Evolutionary conservation across 2,888 invertebrate species (phyloP).

Genomic region (Pardosa pseudoannulata): DNA sequence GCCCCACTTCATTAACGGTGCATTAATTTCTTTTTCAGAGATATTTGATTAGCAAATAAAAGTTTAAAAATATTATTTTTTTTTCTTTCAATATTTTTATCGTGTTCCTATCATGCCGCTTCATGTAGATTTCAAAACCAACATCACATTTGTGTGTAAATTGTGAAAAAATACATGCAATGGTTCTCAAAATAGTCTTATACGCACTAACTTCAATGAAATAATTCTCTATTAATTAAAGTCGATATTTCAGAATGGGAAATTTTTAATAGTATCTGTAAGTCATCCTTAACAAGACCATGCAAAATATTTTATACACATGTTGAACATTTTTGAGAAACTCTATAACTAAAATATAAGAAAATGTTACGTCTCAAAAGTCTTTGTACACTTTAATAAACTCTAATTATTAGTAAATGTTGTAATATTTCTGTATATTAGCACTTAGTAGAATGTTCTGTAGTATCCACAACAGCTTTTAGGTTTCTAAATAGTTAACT

Average conservation of each 20-base stretch:
- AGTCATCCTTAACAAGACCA: background rate
- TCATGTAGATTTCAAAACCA: no score
- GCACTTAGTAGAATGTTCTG: conserved; percentile 1
- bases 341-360: background rate
- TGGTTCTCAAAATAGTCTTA: background rate
- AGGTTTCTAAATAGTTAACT: background rate
- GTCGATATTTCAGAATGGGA: background rate
- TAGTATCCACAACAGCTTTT: conserved; percentile 13
- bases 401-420: background rate
- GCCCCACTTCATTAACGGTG: no score
- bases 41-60: no score
- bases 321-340: background rate
- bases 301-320: background rate
- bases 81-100: no score
- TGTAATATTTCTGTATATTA: background rate
- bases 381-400: background rate
- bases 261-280: background rate
- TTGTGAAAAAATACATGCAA: no score
- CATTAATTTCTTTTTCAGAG: no score
- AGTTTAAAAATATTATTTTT: no score
- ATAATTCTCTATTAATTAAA: background rate
- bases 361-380: background rate
- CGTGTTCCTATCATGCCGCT: no score
- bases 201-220: no score
- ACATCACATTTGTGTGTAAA: no score